These are phyloP conservation scores for Protobothrops flavoviridis DNA, from an alignment of 2,113 vertebrate genomes.

Conservation along the genomic window DNA sequence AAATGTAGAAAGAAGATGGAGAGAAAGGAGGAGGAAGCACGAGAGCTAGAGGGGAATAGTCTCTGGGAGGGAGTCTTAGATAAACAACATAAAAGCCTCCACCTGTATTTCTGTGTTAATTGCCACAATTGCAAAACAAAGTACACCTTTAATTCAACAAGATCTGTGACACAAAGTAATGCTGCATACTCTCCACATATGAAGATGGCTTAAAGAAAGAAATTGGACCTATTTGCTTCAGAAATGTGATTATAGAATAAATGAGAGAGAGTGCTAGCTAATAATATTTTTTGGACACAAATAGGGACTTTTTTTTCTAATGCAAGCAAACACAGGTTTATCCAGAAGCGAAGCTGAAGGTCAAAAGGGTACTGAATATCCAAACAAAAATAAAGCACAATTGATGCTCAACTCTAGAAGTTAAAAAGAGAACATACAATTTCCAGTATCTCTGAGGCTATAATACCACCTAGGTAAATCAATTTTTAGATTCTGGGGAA, in stretches of 20 bases:
- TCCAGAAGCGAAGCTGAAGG: neutral
- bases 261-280: neutral
- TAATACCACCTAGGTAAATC: neutral
- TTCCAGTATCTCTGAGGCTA: neutral
- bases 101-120: neutral
- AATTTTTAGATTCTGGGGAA: neutral
- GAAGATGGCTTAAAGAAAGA: neutral
- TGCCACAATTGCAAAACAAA: neutral
- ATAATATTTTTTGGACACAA: neutral
- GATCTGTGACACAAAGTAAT: neutral
- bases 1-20: neutral
- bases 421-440: neutral
- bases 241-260: neutral
- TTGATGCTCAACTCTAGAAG: neutral
- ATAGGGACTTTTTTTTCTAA: neutral
- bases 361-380: neutral
- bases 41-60: neutral
- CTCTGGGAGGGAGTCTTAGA: neutral
- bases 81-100: neutral
- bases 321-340: neutral
- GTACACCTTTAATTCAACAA: neutral
- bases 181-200: neutral
- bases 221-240: neutral
- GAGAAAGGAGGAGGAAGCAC: neutral
- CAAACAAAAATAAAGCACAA: neutral